Conservation (phyloP, 2,797 vertebrate genomes). For the Clarias platycephalus region DNA sequence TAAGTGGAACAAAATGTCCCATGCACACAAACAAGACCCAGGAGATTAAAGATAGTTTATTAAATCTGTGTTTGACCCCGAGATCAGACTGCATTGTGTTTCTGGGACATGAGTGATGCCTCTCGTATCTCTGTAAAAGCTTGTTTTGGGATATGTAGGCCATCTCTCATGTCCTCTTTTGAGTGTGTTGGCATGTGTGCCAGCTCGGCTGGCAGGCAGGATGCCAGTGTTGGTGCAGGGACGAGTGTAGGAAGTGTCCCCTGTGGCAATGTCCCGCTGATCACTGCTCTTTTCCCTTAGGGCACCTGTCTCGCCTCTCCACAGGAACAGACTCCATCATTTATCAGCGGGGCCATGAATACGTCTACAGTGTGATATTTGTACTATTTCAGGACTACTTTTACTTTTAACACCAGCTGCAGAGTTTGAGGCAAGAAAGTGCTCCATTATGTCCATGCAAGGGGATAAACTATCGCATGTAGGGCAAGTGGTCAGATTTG, state of each 20-base stretch:
- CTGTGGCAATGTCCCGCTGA: constrained; percentile 53
- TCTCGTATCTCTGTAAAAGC: constrained; percentile 1
- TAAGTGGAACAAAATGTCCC: constrained; percentile 31
- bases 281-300: constrained; percentile 45
- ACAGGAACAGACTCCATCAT: constrained; percentile 31
- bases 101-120: constrained; percentile 12
- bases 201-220: constrained; percentile 27
- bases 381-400: constrained; percentile 13
- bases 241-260: constrained; percentile 33
- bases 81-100: constrained; percentile 17
- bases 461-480: not conserved
- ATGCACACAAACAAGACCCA: constrained; percentile 37
- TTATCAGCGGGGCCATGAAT: constrained; percentile 40
- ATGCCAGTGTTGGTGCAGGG: constrained; percentile 33
- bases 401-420: constrained; percentile 18
- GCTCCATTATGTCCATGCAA: not conserved
- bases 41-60: constrained; percentile 26
- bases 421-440: constrained; percentile 8
- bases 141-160: constrained; percentile 22
- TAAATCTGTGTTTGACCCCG: constrained; percentile 32
- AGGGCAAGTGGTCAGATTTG: not conserved
- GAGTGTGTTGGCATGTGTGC: constrained; percentile 30
- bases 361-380: constrained; percentile 14
- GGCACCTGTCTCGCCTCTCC: constrained; percentile 45
- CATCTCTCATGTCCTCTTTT: constrained; percentile 18